These are phyloP conservation scores for Drosophila merina DNA, from an alignment of 2,888 invertebrate species.

Conservation along the genomic window DNA sequence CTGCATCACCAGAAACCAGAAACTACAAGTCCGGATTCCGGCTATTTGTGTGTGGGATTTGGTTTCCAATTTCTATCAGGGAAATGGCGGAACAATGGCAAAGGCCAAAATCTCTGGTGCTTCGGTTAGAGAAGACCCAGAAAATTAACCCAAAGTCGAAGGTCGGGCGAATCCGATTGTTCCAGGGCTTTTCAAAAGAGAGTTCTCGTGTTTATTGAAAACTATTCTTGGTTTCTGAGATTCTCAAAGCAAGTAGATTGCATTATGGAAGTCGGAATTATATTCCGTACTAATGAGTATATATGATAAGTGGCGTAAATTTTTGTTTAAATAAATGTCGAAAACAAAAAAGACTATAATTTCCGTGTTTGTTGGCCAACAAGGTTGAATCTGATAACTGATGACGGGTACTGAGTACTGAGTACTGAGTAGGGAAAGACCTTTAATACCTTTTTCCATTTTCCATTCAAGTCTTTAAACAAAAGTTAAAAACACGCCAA, in stretches of 20 bases:
- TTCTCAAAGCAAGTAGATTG: no score
- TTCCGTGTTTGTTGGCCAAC: background rate
- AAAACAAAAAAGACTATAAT: background rate
- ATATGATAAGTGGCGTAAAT: no score
- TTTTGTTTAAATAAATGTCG: no score
- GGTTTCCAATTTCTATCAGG: slow-evolving; percentile 10
- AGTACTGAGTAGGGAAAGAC: background rate
- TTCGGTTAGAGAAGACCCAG: background rate
- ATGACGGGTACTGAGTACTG: no score
- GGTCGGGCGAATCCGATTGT: slow-evolving; percentile 11
- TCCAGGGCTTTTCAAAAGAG: background rate
- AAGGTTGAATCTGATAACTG: background rate
- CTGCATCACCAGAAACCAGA: background rate
- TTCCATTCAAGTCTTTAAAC: background rate
- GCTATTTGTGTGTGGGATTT: slow-evolving; percentile 18
- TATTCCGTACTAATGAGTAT: no score
- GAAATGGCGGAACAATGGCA: slow-evolving; percentile 3
- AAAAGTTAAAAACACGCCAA: no score
- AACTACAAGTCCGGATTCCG: background rate
- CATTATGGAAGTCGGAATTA: no score
- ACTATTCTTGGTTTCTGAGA: background rate
- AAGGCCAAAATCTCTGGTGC: background rate
- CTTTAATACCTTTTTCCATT: background rate
- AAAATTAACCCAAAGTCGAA: slow-evolving; percentile 12
- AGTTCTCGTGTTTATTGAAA: background rate